These are phyloP conservation scores for Edolisoma coerulescens DNA, from an alignment of 2,113 vertebrate species.

Conservation along the genomic window DNA sequence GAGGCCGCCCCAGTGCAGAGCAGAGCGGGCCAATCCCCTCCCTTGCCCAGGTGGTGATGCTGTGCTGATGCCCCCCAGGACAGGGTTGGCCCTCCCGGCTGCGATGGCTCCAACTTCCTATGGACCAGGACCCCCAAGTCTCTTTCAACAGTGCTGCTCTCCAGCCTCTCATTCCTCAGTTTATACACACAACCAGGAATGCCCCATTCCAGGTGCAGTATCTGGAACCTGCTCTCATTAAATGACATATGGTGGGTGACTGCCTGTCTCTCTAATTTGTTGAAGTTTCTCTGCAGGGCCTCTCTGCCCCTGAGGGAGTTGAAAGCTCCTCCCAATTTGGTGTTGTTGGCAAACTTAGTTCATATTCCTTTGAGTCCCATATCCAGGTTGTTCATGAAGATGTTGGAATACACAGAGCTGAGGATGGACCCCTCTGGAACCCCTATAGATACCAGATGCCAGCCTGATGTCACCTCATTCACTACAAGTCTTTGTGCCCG, in stretches of 20 bases:
- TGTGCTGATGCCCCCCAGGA: not conserved
- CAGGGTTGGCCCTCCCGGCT: not conserved
- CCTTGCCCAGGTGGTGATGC: accelerated
- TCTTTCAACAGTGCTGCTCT: not conserved
- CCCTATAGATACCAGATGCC: no score
- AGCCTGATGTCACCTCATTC: not conserved
- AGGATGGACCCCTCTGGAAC: not conserved
- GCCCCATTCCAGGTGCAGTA: not conserved
- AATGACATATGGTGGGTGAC: not conserved
- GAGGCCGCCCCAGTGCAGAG: accelerated
- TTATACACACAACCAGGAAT: not conserved
- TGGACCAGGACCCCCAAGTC: accelerated
- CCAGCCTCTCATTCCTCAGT: not conserved
- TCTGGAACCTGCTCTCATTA: not conserved
- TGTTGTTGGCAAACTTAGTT: not conserved
- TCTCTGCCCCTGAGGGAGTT: not conserved
- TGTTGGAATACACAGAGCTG: not conserved
- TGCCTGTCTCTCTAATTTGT: accelerated
- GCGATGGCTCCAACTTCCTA: not conserved
- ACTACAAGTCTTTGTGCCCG: not conserved
- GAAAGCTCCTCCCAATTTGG: not conserved
- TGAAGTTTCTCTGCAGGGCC: not conserved
- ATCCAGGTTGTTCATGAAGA: not conserved
- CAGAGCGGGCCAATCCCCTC: not conserved
- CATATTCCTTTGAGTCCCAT: not conserved